Percentiles rank a stretch among this genome's conserved stretches.
Conservation (phyloP, 2,797 vertebrate species). For the Chiloscyllium punctatum region DNA sequence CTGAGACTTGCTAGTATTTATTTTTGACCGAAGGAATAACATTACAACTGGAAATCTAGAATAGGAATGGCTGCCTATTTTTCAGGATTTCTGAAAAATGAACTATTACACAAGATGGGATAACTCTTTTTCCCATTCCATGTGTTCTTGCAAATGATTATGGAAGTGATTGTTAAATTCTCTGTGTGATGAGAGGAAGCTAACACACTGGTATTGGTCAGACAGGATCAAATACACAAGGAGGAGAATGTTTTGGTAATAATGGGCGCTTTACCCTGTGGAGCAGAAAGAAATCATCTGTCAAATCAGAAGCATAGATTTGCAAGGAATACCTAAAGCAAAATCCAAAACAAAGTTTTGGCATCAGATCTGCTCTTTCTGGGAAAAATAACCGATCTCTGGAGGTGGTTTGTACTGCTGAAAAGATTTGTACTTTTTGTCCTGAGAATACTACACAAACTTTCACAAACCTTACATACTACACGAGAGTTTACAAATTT, state of each 20-base stretch:
- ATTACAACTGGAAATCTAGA: background rate
- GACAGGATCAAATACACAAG: background rate
- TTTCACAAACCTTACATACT: background rate
- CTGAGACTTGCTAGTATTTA: background rate
- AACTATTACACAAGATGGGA: background rate
- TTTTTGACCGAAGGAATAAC: background rate
- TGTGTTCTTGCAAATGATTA: background rate
- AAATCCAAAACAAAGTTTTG: background rate
- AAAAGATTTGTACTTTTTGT: background rate
- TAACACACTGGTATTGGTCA: background rate
- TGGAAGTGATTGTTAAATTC: background rate
- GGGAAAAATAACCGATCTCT: background rate
- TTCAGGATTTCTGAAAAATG: background rate
- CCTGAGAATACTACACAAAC: background rate
- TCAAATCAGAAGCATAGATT: background rate
- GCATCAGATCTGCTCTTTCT: background rate
- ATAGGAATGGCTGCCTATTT: background rate
- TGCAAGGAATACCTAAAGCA: background rate
- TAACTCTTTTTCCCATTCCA: background rate
- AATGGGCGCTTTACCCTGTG: background rate
- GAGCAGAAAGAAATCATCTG: background rate
- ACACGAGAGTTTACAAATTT: background rate
- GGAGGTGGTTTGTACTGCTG: background rate
- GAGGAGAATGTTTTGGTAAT: background rate
- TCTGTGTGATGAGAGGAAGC: background rate